phyloP scores from a whole-genome alignment of 2,888 invertebrate genomes.

The Pyrrhosoma nymphula region DNA sequence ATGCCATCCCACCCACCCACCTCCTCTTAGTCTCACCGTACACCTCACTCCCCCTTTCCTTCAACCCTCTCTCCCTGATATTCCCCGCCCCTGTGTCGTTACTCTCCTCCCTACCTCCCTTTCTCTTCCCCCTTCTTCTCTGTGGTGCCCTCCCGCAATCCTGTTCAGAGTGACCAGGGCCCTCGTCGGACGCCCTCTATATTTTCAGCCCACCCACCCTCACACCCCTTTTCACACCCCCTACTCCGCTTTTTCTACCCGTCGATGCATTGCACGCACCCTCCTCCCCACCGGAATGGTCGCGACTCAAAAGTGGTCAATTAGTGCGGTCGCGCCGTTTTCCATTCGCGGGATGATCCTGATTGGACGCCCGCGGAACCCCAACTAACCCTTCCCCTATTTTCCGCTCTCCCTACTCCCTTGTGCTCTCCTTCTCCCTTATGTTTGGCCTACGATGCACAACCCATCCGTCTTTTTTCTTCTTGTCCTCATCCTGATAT shows the following conservation, averaged over 20 bases:
- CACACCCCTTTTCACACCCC: not conserved
- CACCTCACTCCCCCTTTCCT: too few relatives aligned
- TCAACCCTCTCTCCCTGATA: too few relatives aligned
- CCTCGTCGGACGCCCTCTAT: not conserved
- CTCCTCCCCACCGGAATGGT: not conserved
- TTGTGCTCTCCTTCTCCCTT: not conserved
- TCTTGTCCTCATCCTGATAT: not conserved
- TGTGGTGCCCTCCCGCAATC: not conserved
- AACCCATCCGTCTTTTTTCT: not conserved
- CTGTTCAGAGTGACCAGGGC: not conserved
- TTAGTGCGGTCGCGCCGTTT: conserved; percentile 50
- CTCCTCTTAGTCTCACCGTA: too few relatives aligned
- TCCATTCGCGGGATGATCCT: conserved; percentile 31
- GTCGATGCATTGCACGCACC: not conserved
- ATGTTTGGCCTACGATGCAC: not conserved
- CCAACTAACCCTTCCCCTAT: not conserved
- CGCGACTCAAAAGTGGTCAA: conserved; percentile 45
- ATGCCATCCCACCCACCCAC: too few relatives aligned
- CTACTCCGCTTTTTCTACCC: too few relatives aligned
- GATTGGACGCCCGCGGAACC: not conserved
- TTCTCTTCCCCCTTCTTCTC: not conserved
- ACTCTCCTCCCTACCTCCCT: not conserved
- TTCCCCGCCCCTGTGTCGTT: not conserved
- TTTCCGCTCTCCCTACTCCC: not conserved
- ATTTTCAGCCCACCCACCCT: conserved; percentile 6